Base-by-base conservation (phyloP, 2,113 vertebrate genomes). In the Gyps fulvus region DNA sequence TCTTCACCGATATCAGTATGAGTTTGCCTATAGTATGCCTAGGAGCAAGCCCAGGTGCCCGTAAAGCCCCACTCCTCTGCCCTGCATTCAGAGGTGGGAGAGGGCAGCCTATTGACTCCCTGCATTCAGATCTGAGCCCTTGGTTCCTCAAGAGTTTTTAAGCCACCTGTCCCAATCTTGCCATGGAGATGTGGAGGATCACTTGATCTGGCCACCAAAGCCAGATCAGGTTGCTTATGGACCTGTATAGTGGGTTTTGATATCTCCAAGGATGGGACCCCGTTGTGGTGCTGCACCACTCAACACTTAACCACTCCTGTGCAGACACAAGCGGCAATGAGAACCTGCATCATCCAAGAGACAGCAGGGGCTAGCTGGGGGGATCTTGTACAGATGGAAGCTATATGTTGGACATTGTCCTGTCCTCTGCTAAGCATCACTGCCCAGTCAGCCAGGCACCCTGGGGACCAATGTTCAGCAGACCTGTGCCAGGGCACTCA, bases 1-100 rank as follows among this genome's bases (percentile, higher is more conserved):
- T n/a, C 11, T 3, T 38, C 67, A 36, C n/a, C 2, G 0, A 0
- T 2, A 26, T 6, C 43, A 18, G 34, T 1, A 19, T 5, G 32
- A 59, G 16, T 57, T 81, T 89, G 49, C 36, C 36, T 27, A 15
- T 21, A 67, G 47, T 6, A 15, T 9, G 45, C 22, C n/a, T 6
- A 36, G 25, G 13, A n/a, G 20, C 45, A 21, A 47, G 34, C 31
- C 36, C 54, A 36, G 23, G 45, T 77, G 29, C 16, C 59, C 3
- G 0, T 12, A 62, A 63, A 42, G 19, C 36, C 42, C 36, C 32
- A 10, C 47, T 72, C 20, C 12, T 8, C 50, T 66, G 36, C 15
- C 29, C 42, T 29, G 27, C n/a, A 8, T 16, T 36, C 43, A 43
- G n/a, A 49, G 40, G 45, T 61, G 80, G 43, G 45, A 65, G 9